Evolutionary conservation across 1,140 invertebrate species (phyloP).

Genomic region (Tetramorium parvispinum): DNA sequence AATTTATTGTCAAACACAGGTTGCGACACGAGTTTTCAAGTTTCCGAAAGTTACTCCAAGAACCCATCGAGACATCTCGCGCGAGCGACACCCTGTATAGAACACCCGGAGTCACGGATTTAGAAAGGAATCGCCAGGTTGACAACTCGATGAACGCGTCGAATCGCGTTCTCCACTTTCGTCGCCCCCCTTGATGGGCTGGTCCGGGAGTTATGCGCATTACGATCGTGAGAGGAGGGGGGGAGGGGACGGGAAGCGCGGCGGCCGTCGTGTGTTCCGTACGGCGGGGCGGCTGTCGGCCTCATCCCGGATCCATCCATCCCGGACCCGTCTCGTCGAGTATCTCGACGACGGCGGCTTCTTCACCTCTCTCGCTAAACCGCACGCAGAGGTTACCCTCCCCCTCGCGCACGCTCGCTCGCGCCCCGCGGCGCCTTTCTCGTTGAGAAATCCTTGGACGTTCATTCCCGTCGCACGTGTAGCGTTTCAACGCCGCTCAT

Average conservation of each 20-base stretch:
- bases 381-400: slow-evolving; percentile 34
- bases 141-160: background rate
- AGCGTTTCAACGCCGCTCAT: background rate
- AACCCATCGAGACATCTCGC: background rate
- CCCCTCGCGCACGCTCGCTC: background rate
- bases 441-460: slow-evolving; percentile 41
- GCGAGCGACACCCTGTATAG: background rate
- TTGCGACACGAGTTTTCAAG: background rate
- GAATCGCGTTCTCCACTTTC: slow-evolving; percentile 2
- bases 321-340: too few species aligned
- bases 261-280: background rate
- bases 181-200: background rate
- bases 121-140: slow-evolving; percentile 26
- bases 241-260: background rate
- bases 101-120: background rate
- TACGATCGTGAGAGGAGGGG: background rate
- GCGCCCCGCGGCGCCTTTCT: slow-evolving; percentile 25
- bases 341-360: too few species aligned
- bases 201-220: background rate
- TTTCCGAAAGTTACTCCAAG: background rate
- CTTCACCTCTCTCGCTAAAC: slow-evolving; percentile 3
- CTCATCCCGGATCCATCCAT: background rate
- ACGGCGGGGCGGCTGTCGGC: background rate
- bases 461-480: slow-evolving; percentile 13
- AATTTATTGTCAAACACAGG: background rate